A percentile compares a stretch with the other conserved stretches of the same genome.
Evolutionary conservation across 2,113 vertebrate genomes (phyloP).

Genomic region (Balaeniceps rex): DNA sequence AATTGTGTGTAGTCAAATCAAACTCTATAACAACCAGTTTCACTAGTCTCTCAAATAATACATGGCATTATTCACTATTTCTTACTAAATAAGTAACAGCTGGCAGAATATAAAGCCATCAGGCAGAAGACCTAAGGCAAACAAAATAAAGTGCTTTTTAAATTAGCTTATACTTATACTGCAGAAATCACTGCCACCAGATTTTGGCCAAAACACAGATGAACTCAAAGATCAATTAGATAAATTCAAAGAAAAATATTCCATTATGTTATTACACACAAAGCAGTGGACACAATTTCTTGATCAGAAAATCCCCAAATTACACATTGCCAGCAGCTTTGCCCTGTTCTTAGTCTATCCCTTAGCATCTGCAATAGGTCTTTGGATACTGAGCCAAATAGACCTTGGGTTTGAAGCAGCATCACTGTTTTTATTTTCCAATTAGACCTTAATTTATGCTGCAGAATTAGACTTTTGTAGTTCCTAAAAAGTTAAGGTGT

Average conservation of each 20-base stretch:
- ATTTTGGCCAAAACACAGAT: neutral
- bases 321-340: neutral
- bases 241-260: neutral
- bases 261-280: neutral
- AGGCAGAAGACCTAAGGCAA: constrained; percentile 19
- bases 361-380: neutral
- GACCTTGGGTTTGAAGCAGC: neutral
- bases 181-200: neutral
- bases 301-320: neutral
- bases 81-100: neutral
- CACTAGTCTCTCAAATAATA: neutral
- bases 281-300: neutral
- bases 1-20: neutral
- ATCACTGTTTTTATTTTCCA: neutral
- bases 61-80: neutral
- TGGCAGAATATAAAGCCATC: neutral
- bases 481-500: neutral
- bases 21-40: neutral
- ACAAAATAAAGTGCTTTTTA: neutral
- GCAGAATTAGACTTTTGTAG: neutral
- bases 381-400: neutral
- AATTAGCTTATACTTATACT: neutral
- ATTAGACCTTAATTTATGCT: neutral
- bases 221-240: neutral
- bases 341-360: neutral